Evolutionary conservation across 2,888 invertebrate genomes (phyloP), one percentile per base, ranked within the genome.

Genomic region (Acleris sparsana): DNA sequence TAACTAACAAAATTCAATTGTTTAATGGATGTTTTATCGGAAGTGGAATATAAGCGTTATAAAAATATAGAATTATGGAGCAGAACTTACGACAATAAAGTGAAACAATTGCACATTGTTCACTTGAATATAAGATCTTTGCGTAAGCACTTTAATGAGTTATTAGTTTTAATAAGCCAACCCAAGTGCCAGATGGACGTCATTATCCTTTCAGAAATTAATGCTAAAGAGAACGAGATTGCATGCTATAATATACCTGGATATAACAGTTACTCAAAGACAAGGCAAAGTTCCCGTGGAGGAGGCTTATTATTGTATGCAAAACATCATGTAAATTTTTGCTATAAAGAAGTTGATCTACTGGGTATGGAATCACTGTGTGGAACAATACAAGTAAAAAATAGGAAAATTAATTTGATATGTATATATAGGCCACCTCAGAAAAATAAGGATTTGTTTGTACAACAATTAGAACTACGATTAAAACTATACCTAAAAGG

Each of bases 51-150:
- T 13, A 20, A 17, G 11, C 29, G 29, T 29, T 29, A 29, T 29
- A 29, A 29, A 3, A 29, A 29, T 29, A 3, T 29, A 3, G 29
- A 29, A 29, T 29, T 6, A 29, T 29, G 29, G 29, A 29, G 29
- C 29, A 29, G 6, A 29, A 29, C 29, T 29, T 29, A 29, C 4
- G 6, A 29, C 2, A 33, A 33, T 16, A 33, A 33, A 53, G 11
- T 1, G 9, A 53, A 53, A 1, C 25, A 33, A 53, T 11, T 53
- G 9, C 29, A 53, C 33, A 29, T 33, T 33, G 17, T 53, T 9
- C 64, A 68, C 18, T 16, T 64, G n/a, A 68, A 68, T 43, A 68
- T 68, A 20, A 48, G 68, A 43, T 68, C 68, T 0, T 16, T 64
- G 33, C 33, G 61, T 25, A 68, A 64, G 25, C 13, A 63, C 11